These are phyloP conservation scores for Drosophila elegans DNA, from an alignment of 1,140 invertebrate genomes.

Conservation along the genomic window DNA sequence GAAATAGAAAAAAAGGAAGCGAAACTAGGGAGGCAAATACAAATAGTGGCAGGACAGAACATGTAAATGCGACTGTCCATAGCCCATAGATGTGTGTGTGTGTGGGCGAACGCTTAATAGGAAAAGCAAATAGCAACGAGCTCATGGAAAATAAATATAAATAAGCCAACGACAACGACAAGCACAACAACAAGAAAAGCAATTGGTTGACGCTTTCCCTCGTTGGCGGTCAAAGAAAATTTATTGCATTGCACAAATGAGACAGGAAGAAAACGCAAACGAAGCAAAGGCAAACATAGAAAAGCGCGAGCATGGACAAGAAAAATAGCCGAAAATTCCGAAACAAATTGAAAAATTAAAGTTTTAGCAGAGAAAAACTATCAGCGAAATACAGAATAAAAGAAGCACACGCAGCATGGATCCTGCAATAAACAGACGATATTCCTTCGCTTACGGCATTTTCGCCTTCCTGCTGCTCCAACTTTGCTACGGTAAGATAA, in stretches of 20 bases:
- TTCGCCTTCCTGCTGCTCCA: conserved; percentile 21
- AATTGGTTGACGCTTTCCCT: conserved; percentile 71
- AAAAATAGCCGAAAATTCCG: conserved; percentile 74
- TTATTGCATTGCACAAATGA: conserved; percentile 80
- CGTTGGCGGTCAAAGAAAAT: conserved; percentile 78
- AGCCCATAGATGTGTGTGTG: conserved; percentile 6
- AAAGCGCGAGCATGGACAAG: conserved; percentile 27
- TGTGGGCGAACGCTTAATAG: conserved; percentile 63
- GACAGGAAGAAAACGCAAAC: conserved; percentile 54
- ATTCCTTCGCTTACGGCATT: conserved; percentile 5
- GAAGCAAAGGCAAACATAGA: conserved; percentile 59
- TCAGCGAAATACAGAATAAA: conserved; percentile 12
- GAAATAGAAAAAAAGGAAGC: conserved; percentile 27
- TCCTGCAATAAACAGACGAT: conserved; percentile 13
- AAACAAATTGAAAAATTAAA: conserved; percentile 82
- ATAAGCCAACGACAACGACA: conserved; percentile 66
- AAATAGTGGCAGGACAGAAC: conserved; percentile 65
- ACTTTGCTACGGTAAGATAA: conserved; percentile 31
- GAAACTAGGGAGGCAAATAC: conserved; percentile 47
- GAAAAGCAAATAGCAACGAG: conserved; percentile 73
- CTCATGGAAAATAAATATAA: conserved; percentile 78
- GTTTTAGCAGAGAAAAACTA: conserved; percentile 52
- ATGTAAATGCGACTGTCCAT: conserved; percentile 58
- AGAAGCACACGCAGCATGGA: conserved; percentile 16
- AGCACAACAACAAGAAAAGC: conserved; percentile 39